Conservation (phyloP, 2,113 vertebrate species). For the Coryphaenoides rupestris region DNA sequence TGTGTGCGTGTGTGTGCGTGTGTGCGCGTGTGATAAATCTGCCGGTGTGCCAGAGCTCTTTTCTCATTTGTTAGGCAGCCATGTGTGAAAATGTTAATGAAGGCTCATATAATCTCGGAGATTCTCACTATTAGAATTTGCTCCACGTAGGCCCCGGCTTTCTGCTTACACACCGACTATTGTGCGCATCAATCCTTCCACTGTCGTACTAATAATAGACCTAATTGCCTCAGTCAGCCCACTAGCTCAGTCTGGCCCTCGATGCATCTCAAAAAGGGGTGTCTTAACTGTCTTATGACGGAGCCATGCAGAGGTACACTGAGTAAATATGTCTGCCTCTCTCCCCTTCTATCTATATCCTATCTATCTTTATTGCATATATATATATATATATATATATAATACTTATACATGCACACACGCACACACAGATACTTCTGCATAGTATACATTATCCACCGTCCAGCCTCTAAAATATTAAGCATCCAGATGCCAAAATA, state of each 20-base stretch:
- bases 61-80: conserved; percentile 93
- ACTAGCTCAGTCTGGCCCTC: conserved; percentile 58
- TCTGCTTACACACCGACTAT: conserved; percentile 79
- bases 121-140: conserved; percentile 86
- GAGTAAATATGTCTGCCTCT: conserved; percentile 5
- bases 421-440: conserved; percentile 48
- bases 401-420: conserved; percentile 11
- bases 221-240: conserved; percentile 78
- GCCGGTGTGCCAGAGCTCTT: conserved; percentile 78
- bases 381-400: no score
- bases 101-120: conserved; percentile 86
- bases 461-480: conserved; percentile 68
- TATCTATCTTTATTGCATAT: not conserved
- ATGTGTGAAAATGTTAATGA: conserved; percentile 98
- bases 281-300: conserved; percentile 55
- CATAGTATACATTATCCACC: conserved; percentile 57
- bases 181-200: conserved; percentile 82
- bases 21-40: conserved; percentile 73
- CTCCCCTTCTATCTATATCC: not conserved
- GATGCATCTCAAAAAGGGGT: conserved; percentile 62
- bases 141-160: conserved; percentile 81
- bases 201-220: conserved; percentile 80
- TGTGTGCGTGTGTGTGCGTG: conserved; percentile 56
- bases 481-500: conserved; percentile 66
- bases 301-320: conserved; percentile 42